Conservation (phyloP, 2,113 vertebrate genomes). For the Otocyon megalotis region DNA sequence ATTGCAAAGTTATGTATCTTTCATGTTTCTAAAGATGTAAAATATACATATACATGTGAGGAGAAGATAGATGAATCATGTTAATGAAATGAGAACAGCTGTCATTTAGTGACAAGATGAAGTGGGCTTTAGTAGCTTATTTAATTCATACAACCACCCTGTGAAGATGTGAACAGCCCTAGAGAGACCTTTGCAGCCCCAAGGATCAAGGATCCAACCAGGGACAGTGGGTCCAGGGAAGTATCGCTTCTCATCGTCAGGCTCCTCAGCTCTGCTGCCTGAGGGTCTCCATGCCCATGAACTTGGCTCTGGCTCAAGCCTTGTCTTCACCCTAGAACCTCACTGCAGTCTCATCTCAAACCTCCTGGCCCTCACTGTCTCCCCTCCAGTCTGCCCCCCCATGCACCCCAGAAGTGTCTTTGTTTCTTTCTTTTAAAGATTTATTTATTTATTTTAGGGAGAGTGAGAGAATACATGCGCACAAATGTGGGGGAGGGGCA, state of each 20-base stretch:
- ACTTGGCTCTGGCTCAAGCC: not conserved
- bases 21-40: not conserved
- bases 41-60: not conserved
- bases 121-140: not conserved
- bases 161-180: not conserved
- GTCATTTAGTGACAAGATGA: not conserved
- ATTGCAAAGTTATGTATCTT: not conserved
- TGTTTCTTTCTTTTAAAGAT: not conserved
- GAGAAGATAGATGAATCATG: not conserved
- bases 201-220: not conserved
- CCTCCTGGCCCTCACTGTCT: not conserved
- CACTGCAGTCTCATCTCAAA: not conserved
- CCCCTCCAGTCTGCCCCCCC: not conserved
- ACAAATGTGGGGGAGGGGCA: not conserved
- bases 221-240: not conserved
- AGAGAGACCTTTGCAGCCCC: not conserved
- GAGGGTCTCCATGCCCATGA: not conserved
- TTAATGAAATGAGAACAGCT: not conserved
- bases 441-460: not conserved
- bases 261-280: not conserved
- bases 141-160: not conserved
- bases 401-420: not conserved
- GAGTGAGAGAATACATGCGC: not conserved
- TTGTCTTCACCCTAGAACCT: not conserved
- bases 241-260: not conserved